Evolutionary conservation across 2,113 vertebrate species (phyloP), one percentile per base, ranked within the genome.

Genomic region (Castor canadensis): DNA sequence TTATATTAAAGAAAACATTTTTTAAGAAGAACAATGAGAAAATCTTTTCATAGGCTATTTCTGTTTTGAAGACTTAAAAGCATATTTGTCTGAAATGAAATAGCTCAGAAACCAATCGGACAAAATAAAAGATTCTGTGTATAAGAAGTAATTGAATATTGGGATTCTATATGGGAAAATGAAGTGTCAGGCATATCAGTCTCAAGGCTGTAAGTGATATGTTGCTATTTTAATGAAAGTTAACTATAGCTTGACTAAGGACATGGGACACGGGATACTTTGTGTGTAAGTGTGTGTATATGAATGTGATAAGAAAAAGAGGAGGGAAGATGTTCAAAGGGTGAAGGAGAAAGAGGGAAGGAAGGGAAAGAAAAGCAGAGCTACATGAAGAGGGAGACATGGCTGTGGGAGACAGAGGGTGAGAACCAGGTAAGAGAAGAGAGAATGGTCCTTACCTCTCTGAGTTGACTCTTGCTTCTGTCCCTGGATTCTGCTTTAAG

Each of bases 221-320:
- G 52, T 56, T 60, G 35, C 73, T 47, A 66, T 83, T 96, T 87
- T 90, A 81, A 90, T 85, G n/a, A 94, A 94, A 75, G 9, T 73
- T 92, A 71, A 54, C 20, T 17, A 52, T 40, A 60, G 49, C 35
- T 71, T 86, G 60, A 28, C 45, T 72, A 87, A 93, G 13, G 67
- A 77, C 32, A 82, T 5, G 60, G 12, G 15, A 73, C 38, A 11
- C 1, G n/a, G n/a, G n/a, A n/a, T n/a, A n/a, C n/a, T n/a, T n/a
- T n/a, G n/a, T n/a, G n/a, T n/a, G n/a, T n/a, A n/a, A 7, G 56
- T 69, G n/a, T 77, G 19, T 87, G 26, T 24, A 30, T 5, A 28
- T 49, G 32, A 30, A 60, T 32, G 19, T 72, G 54, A 72, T 30
- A 86, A 69, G 22, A 15, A n/a, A 11, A 45, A 24, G 26, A 30